Conservation (phyloP, 2,113 vertebrate genomes). For the Oceanites oceanicus region DNA sequence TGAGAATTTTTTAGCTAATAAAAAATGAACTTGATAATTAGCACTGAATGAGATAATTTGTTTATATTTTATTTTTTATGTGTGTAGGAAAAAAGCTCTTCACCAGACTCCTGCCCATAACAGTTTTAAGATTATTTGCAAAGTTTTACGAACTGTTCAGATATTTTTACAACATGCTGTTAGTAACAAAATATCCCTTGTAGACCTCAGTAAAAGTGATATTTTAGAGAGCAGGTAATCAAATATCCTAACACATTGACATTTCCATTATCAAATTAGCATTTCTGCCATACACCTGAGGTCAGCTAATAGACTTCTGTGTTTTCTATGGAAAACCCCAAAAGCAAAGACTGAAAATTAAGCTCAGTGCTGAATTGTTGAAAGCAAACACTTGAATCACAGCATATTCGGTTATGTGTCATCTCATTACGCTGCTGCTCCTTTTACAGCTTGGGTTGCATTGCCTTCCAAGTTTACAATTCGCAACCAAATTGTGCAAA, state of each 20-base stretch:
- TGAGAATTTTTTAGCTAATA: neutral
- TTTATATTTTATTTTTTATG: neutral
- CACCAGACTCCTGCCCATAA: neutral
- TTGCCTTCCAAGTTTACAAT: neutral
- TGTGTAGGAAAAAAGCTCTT: neutral
- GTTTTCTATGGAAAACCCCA: neutral
- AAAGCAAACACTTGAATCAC: neutral
- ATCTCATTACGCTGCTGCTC: neutral
- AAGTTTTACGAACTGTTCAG: neutral
- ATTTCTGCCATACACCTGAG: neutral
- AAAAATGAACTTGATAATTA: neutral
- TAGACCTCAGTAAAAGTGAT: neutral
- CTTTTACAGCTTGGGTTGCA: neutral
- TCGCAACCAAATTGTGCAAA: neutral
- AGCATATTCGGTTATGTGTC: neutral
- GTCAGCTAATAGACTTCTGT: neutral
- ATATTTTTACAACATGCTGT: neutral
- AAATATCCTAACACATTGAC: neutral
- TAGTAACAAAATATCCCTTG: neutral
- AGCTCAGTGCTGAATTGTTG: neutral
- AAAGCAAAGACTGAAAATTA: neutral
- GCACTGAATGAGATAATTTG: neutral
- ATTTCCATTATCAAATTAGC: neutral
- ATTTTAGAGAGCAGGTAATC: neutral
- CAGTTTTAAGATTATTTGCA: neutral